These are phyloP conservation scores for Cyanoderma ruficeps DNA, from an alignment of 2,113 vertebrate genomes.

Conservation along the genomic window DNA sequence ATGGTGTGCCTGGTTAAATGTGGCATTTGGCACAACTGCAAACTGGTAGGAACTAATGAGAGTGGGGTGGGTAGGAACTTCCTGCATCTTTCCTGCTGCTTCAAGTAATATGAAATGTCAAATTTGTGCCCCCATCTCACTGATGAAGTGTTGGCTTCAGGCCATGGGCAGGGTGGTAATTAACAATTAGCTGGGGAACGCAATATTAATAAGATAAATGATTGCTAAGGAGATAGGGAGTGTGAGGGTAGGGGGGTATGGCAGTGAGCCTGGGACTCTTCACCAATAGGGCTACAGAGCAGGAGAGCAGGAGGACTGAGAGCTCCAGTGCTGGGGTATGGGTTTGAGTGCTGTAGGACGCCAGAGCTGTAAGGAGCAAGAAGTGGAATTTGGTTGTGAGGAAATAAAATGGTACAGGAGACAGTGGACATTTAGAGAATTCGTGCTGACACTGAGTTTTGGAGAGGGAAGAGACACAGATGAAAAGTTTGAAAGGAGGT, in stretches of 20 bases:
- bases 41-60: background rate
- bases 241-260: rapidly evolving
- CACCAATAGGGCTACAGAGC: rapidly evolving
- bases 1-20: background rate
- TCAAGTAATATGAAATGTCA: background rate
- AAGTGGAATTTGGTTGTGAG: background rate
- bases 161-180: background rate
- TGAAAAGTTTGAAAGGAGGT: background rate
- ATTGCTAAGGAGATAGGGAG: background rate
- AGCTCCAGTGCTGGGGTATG: background rate
- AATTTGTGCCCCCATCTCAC: background rate
- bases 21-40: background rate
- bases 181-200: background rate
- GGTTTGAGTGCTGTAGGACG: background rate
- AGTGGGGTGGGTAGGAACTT: background rate
- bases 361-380: background rate
- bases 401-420: background rate
- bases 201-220: background rate
- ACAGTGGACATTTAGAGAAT: background rate
- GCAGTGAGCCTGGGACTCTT: background rate
- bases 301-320: background rate
- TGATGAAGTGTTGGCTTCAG: background rate
- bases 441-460: background rate
- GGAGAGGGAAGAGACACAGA: background rate
- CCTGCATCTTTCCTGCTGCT: background rate